phyloP scores from a whole-genome alignment of 2,113 vertebrate genomes.

The Gorsachius goisagi region DNA sequence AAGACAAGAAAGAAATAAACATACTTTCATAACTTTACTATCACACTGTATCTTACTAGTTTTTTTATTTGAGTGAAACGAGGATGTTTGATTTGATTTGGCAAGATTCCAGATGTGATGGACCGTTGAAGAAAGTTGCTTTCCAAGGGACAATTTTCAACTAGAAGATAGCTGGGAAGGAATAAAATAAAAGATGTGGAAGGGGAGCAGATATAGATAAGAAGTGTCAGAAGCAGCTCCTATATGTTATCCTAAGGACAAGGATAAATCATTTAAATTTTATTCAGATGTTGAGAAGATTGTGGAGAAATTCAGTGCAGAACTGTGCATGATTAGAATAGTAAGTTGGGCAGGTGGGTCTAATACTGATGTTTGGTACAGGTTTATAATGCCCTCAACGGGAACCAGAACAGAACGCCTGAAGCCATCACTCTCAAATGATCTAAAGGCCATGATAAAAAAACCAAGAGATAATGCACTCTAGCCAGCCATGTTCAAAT shows the following conservation, averaged over 20 bases:
- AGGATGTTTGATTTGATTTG: not conserved
- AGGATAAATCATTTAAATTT: not conserved
- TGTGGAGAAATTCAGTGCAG: not conserved
- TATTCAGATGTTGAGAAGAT: not conserved
- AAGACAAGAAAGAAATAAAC: not conserved
- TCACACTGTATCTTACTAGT: not conserved
- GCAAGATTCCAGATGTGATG: not conserved
- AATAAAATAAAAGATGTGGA: not conserved
- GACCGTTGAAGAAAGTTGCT: not conserved
- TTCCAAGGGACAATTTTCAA: not conserved
- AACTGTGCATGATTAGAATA: not conserved
- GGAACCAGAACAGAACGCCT: not conserved
- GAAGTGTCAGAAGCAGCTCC: not conserved
- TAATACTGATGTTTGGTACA: not conserved
- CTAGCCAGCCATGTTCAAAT: not conserved
- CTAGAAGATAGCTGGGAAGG: not conserved
- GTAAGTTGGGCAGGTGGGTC: not conserved
- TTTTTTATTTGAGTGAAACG: not conserved
- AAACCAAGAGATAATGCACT: not conserved
- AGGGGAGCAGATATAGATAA: not conserved
- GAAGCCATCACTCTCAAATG: rapidly evolving
- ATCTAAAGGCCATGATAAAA: not conserved
- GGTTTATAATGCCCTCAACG: not conserved
- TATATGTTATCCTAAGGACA: not conserved
- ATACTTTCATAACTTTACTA: not conserved